Base-by-base conservation (phyloP, 2,113 vertebrate genomes). In the Catagonus wagneri region DNA sequence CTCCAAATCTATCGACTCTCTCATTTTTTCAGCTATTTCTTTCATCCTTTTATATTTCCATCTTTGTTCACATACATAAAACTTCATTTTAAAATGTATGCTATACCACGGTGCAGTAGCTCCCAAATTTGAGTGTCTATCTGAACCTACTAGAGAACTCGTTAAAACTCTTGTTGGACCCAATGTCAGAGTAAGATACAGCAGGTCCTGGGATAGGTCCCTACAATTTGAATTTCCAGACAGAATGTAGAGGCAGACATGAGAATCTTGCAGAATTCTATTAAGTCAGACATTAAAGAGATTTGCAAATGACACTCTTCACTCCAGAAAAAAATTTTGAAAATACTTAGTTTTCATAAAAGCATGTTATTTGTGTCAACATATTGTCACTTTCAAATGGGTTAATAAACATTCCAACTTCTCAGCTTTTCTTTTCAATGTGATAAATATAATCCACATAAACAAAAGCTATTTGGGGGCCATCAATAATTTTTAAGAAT, bases 1-100 rank as follows among this genome's bases (percentile, higher is more conserved):
- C 27, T 76, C 39, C 23, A 6, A 23, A 39, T 60, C 36, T 75
- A 78, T 22, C 61, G 79, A 36, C 25, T 79, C 20, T 39, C 23
- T 63, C 39, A 78, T 56, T 96, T 74, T 93, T 89, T 54, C 52
- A 91, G 36, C 8, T 83, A 89, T 50, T 94, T 79, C 78, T 96
- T 83, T 83, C 2, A 63, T 39, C 32, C 60, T 50, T 83, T 80
- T 88, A 72, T 15, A 83, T 71, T 84, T 8, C 68, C 88, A 72
- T 81, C 34, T 96, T 76, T 84, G 7, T 80, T 75, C 60, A 17
- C 0, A 10, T 36, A 19, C 72, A 54, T 27, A 90, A 76, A 61
- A 81, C 50, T 71, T 71, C 25, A 39, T 58, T 90, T 91, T 81
- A 65, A 94, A 92, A 56, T 32, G 14, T 27, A 36, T 14, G 13